These are phyloP conservation scores for Bombus ignitus DNA, from an alignment of 1,140 invertebrate genomes.

Conservation along the genomic window DNA sequence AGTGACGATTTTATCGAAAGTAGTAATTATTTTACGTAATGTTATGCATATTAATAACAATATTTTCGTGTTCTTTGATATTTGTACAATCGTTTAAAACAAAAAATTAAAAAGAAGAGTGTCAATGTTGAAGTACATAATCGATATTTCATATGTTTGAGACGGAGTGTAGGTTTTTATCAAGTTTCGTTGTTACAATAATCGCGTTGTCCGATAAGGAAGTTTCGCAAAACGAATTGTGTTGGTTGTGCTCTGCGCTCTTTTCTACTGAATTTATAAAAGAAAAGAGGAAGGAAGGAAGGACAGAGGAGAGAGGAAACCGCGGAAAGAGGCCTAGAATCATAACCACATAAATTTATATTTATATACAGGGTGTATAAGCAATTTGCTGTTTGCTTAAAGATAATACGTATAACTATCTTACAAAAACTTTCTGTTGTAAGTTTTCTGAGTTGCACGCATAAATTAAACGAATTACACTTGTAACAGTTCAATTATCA, in stretches of 20 bases:
- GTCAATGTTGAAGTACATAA: constrained; percentile 25
- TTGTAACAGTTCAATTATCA: neutral
- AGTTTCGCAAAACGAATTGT: constrained; percentile 38
- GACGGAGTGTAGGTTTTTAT: constrained; percentile 24
- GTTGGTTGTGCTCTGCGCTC: neutral
- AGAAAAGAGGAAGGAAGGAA: constrained; percentile 36
- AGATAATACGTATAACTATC: neutral
- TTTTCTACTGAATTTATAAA: constrained; percentile 12
- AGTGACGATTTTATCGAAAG: neutral
- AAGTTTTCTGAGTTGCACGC: neutral
- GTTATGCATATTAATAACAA: neutral
- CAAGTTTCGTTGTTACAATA: constrained; percentile 25
- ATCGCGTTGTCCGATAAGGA: constrained; percentile 25
- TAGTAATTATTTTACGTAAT: neutral
- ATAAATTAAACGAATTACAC: neutral
- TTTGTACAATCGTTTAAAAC: neutral
- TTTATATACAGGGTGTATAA: constrained; percentile 13
- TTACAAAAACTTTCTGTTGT: neutral
- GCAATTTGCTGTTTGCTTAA: neutral
- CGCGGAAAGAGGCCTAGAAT: neutral
- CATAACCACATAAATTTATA: neutral
- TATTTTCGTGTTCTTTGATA: neutral
- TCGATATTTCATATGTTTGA: neutral
- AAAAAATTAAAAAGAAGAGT: neutral
- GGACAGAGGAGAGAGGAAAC: constrained; percentile 19